Base-by-base conservation (phyloP, 2,888 invertebrate genomes). In the Sericinus montela region DNA sequence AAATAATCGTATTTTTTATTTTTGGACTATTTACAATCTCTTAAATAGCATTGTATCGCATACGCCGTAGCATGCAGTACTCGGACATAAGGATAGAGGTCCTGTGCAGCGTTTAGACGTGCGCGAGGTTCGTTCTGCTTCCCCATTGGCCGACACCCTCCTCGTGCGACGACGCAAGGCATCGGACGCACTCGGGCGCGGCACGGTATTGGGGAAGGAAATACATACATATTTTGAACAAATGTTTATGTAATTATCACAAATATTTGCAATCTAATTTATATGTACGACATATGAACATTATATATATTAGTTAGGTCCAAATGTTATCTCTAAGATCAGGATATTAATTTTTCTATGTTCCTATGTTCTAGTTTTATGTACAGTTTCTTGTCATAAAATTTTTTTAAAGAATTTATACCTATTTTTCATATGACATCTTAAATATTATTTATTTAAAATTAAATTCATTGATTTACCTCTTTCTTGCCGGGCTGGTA, bases 401-500 rank as follows among this genome's bases (percentile, higher is more conserved):
- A n/a, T n/a, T n/a, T n/a, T n/a, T n/a, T n/a, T n/a, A n/a, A n/a
- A n/a, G n/a, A n/a, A n/a, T n/a, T n/a, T n/a, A n/a, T n/a, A n/a
- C n/a, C n/a, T n/a, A n/a, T n/a, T n/a, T n/a, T n/a, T n/a, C n/a
- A n/a, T n/a, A n/a, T n/a, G n/a, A n/a, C n/a, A n/a, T n/a, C n/a
- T n/a, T n/a, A n/a, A n/a, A n/a, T n/a, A n/a, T n/a, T n/a, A n/a
- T n/a, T n/a, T 29, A 1, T n/a, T 29, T 29, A 19, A 19, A 19
- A 3, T 2, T 2, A 19, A 19, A 19, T 3, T n/a, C n/a, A 5
- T 3, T 19, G 19, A 19, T 19, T 56, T 43, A 83, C 87, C 79
- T 98, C 99, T 81, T 98, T 99, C 92, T 99, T 99, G 75, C 99
- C 99, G 46, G 98, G 98, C 10, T 91, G 89, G 90, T 94, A 99